phyloP scores from a whole-genome alignment of 1,140 invertebrate species.

The Megalonaias nervosa region DNA sequence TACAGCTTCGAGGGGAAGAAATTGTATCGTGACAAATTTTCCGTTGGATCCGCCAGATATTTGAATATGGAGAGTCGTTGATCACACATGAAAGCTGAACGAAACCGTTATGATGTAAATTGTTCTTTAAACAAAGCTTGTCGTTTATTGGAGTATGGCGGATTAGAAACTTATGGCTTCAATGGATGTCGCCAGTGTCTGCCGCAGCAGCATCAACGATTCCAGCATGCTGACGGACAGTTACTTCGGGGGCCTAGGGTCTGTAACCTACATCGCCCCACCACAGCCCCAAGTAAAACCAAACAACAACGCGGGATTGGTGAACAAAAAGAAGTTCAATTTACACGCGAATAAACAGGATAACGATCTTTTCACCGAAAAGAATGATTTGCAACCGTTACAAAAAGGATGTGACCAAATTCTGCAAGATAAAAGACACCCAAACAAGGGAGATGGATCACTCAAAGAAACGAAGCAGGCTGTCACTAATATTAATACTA shows the following conservation, averaged over 20 bases:
- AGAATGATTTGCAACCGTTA: no score
- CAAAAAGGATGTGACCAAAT: no score
- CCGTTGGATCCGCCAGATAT: no score
- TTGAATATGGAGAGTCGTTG: not conserved
- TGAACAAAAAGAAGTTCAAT: not conserved
- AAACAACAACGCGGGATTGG: constrained; percentile 1
- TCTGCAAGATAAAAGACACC: no score
- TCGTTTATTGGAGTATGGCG: not conserved
- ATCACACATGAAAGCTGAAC: not conserved
- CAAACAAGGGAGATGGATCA: not conserved
- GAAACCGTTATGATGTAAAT: not conserved
- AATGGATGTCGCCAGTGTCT: not conserved
- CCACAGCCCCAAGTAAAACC: not conserved
- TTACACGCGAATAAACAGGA: not conserved
- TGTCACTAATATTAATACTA: constrained; percentile 21
- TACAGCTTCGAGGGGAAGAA: no score
- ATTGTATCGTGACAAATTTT: no score
- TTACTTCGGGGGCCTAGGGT: constrained; percentile 17
- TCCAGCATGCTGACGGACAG: constrained; percentile 2
- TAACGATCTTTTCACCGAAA: not conserved
- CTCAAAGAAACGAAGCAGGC: not conserved
- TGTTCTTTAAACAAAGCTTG: not conserved
- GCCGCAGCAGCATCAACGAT: no score
- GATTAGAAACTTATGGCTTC: not conserved
- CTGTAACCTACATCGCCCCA: constrained; percentile 17